Evolutionary conservation across 2,113 vertebrate species (phyloP).

Genomic region (Mobula hypostoma): DNA sequence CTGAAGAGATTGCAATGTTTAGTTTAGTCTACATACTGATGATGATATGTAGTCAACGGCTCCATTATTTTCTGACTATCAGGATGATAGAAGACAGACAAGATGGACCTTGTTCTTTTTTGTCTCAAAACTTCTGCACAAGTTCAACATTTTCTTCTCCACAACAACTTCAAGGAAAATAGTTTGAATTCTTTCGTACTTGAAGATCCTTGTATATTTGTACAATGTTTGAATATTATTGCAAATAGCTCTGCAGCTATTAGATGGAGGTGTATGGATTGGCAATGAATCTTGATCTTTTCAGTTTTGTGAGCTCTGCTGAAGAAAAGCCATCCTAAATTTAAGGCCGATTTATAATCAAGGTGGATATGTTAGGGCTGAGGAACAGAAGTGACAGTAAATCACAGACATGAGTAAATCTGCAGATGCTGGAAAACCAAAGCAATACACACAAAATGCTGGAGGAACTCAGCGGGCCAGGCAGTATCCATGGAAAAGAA

Average conservation of each 20-base stretch:
- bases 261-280: neutral
- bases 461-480: no score
- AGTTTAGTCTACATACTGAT: neutral
- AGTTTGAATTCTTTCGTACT: neutral
- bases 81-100: neutral
- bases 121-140: neutral
- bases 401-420: no score
- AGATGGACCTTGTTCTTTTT: neutral
- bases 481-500: no score
- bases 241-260: neutral
- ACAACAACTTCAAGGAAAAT: neutral
- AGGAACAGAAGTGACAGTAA: neutral
- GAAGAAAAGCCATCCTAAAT: neutral
- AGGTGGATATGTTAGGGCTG: neutral
- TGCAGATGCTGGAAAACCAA: no score
- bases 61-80: neutral
- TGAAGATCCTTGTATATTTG: neutral
- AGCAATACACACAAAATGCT: no score
- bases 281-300: neutral
- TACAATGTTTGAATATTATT: neutral
- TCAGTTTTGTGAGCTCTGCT: neutral
- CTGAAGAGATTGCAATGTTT: neutral
- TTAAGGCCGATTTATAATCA: neutral
- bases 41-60: neutral
- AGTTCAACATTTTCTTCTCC: neutral